A percentile compares a stretch with the other conserved stretches of the same genome.
phyloP scores from a whole-genome alignment of 2,113 vertebrate genomes.

The Callorhinus ursinus region DNA sequence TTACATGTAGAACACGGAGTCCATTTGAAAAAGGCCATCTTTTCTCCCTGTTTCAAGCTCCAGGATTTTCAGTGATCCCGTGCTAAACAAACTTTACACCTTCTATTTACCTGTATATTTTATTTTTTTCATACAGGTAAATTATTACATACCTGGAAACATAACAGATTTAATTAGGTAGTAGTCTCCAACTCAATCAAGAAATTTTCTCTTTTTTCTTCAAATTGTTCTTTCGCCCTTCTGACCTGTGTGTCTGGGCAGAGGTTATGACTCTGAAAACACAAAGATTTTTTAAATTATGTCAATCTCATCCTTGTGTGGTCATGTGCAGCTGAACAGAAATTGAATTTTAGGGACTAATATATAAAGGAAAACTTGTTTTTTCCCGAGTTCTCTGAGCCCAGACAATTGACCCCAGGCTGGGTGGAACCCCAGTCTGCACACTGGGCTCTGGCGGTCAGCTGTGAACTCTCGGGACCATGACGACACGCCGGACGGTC shows the following conservation, averaged over 20 bases:
- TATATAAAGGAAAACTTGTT: background rate
- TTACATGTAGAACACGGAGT: background rate
- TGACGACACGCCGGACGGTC: accelerated
- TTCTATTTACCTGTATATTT: background rate
- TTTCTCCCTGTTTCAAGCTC: background rate
- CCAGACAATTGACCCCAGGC: background rate
- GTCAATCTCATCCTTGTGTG: background rate
- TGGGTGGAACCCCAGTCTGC: background rate
- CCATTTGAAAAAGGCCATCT: background rate
- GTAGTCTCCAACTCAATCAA: background rate
- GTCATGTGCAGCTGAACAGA: background rate
- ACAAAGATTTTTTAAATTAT: no score
- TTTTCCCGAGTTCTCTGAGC: background rate
- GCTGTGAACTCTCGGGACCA: background rate
- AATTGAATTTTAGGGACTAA: background rate
- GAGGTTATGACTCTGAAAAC: no score
- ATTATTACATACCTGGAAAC: background rate
- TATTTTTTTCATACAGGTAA: background rate
- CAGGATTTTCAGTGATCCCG: background rate
- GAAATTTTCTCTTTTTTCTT: background rate
- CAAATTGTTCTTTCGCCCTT: background rate
- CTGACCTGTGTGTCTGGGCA: background rate
- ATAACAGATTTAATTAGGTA: background rate
- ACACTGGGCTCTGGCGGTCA: background rate
- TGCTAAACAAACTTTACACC: background rate